Base-by-base conservation (phyloP, 2,797 vertebrate species). In the Karalla daura region DNA sequence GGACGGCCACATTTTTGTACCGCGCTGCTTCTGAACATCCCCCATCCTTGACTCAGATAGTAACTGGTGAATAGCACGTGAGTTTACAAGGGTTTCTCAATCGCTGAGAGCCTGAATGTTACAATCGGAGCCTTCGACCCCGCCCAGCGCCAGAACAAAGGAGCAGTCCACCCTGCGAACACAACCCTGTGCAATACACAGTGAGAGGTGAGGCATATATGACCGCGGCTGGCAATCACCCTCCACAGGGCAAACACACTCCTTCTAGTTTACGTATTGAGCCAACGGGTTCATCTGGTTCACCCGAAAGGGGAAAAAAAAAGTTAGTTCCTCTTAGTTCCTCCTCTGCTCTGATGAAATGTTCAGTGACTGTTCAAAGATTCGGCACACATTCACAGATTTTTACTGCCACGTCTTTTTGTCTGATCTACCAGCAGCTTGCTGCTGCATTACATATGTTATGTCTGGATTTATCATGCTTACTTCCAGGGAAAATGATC, bases 91-190 rank as follows among this genome's bases (percentile, higher is more conserved):
- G 12, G 33, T 59, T 62, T 58, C 70, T 59, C 47, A 70, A 46
- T 41, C 2, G 15, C 17, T 12, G 9, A 3, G 23, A 11, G 4
- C 2, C 13, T 13, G 10, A 7, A 17, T 80, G 45, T 51, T 21
- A 71, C 56, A 78, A 84, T 81, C 59, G 46, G 17, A 32, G 46
- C 15, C 37, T 49, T 13, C 20, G 21, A 68, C 74, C 51, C 39
- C 74, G 37, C 78, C 80, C 80, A 45, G 18, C 49, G 39, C 10
- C n/a, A 18, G 56, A 68, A 79, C 82, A 84, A 89, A 81, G 54
- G 39, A 18, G 21, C 20, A 11, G 44, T 54, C 35, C 54, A 36
- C 50, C 32, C 21, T 65, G 65, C 73, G 70, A 77, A 84, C 77
- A 78, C 55, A 78, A 63, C n/a, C 14, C 18, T 20, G 2, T 15